These are phyloP conservation scores for Ciconia stormi DNA, from an alignment of 2,113 vertebrate genomes.

Conservation along the genomic window DNA sequence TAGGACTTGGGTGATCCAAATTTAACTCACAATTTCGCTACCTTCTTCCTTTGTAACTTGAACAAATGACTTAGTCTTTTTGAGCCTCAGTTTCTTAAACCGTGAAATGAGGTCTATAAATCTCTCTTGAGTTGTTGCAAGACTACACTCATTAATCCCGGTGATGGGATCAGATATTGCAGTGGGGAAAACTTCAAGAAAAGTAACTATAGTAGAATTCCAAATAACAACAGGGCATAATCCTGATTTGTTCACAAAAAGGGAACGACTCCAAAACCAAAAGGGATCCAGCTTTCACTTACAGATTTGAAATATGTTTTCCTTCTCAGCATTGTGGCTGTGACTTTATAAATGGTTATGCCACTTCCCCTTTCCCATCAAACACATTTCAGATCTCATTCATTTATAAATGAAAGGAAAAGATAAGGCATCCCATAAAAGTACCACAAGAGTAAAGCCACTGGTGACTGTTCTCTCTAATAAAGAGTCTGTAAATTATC, in stretches of 20 bases:
- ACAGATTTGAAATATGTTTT: not conserved
- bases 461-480: not conserved
- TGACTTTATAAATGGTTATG: not conserved
- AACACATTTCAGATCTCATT: not conserved
- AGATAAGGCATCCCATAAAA: not conserved
- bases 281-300: not conserved
- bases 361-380: not conserved
- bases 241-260: not conserved
- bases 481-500: not conserved
- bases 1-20: not conserved
- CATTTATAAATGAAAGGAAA: not conserved
- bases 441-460: not conserved
- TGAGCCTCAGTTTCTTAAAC: not conserved
- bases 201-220: not conserved
- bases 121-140: not conserved
- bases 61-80: not conserved
- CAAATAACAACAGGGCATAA: not conserved
- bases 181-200: not conserved
- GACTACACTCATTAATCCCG: not conserved
- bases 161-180: not conserved
- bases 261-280: not conserved
- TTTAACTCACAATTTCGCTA: not conserved
- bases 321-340: not conserved
- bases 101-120: not conserved
- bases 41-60: not conserved